These are phyloP conservation scores for Drosophila baimaii DNA, from an alignment of 1,140 invertebrate genomes.

Conservation along the genomic window DNA sequence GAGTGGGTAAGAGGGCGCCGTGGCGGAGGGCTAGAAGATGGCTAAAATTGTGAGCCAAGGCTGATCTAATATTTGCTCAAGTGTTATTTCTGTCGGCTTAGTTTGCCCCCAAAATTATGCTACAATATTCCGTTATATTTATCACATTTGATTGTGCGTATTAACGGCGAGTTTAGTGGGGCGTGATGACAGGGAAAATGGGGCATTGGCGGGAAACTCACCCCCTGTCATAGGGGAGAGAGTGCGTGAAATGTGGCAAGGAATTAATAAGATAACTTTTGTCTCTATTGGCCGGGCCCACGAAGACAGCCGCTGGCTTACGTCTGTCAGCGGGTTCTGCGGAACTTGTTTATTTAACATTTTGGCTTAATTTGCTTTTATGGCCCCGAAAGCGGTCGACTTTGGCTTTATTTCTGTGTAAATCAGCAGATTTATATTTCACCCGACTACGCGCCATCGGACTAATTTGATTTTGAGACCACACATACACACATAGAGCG, in stretches of 20 bases:
- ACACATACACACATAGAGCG: slow-evolving; percentile 15
- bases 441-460: slow-evolving; percentile 56
- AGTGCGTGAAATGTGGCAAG: slow-evolving; percentile 50
- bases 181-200: slow-evolving; percentile 47
- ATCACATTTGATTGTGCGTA: slow-evolving; percentile 82
- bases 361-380: slow-evolving; percentile 83
- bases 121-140: slow-evolving; percentile 81
- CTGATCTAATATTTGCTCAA: slow-evolving; percentile 76
- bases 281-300: slow-evolving; percentile 26
- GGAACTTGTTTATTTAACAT: slow-evolving; percentile 82
- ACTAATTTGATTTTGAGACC: slow-evolving; percentile 82
- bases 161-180: slow-evolving; percentile 71
- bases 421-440: slow-evolving; percentile 82
- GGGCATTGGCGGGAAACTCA: background rate
- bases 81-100: slow-evolving; percentile 83
- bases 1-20: background rate
- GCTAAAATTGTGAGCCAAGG: slow-evolving; percentile 47
- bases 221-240: background rate
- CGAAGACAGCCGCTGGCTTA: slow-evolving; percentile 39
- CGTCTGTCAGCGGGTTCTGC: slow-evolving; percentile 50
- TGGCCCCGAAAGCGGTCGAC: slow-evolving; percentile 54
- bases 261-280: slow-evolving; percentile 82
- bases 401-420: slow-evolving; percentile 72
- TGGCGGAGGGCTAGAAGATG: background rate
- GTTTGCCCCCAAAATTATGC: slow-evolving; percentile 70